These are phyloP conservation scores for Odontothrips loti DNA, from an alignment of 2,888 invertebrate genomes.

Conservation along the genomic window DNA sequence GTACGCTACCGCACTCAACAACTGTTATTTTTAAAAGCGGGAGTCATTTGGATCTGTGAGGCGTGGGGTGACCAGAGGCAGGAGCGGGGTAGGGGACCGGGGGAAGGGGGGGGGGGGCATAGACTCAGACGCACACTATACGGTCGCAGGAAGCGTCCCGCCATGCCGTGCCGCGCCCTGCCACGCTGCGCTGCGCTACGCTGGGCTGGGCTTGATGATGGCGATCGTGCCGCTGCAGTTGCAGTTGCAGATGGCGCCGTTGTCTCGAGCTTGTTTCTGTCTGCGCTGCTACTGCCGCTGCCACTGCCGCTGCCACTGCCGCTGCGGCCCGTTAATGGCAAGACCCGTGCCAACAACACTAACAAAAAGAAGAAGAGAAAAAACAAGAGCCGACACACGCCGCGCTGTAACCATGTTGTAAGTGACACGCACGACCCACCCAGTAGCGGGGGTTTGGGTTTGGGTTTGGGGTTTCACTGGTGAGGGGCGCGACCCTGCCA, in stretches of 20 bases:
- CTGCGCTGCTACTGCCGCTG: no score
- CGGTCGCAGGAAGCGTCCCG: not conserved
- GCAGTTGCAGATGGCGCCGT: no score
- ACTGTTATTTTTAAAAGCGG: slow-evolving; percentile 6
- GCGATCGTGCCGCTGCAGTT: not conserved
- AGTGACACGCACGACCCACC: not conserved
- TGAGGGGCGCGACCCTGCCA: not conserved
- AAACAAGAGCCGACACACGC: not conserved
- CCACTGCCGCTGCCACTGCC: no score
- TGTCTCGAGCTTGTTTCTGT: no score
- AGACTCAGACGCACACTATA: no score
- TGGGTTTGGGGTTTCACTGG: not conserved
- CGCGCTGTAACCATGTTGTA: not conserved
- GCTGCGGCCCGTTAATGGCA: no score
- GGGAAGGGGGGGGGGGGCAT: not conserved
- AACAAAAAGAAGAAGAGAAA: no score
- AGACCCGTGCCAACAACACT: no score
- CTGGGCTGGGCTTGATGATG: not conserved
- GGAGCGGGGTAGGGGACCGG: not conserved
- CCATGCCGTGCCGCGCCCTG: not conserved
- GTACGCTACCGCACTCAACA: not conserved
- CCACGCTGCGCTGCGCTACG: not conserved
- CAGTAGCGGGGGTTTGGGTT: not conserved
- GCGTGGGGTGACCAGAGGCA: not conserved
- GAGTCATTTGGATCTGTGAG: slow-evolving; percentile 6